phyloP scores from a whole-genome alignment of 2,113 vertebrate species.

The Leptodactylus fuscus region DNA sequence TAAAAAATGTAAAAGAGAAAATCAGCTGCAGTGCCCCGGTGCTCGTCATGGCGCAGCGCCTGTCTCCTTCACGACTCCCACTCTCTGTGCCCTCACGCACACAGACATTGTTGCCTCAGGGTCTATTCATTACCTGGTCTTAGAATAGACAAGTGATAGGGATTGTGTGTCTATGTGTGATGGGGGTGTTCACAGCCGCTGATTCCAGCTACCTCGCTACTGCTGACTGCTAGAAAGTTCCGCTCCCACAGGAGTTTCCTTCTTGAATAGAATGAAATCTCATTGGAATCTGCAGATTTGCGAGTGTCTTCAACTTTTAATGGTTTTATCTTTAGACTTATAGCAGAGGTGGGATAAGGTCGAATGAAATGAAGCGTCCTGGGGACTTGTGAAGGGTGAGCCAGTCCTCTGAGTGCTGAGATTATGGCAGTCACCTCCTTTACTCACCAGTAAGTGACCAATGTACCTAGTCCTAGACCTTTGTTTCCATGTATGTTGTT shows the following conservation, averaged over 20 bases:
- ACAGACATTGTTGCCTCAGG: constrained; percentile 23
- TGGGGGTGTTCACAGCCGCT: background rate
- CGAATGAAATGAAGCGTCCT: background rate
- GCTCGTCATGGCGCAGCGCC: background rate
- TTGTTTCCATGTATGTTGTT: too few relatives aligned
- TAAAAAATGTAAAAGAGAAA: background rate
- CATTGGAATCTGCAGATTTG: constrained; percentile 8
- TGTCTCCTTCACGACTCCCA: background rate
- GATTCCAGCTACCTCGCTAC: background rate
- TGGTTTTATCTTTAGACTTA: constrained; percentile 10
- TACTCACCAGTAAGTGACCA: background rate
- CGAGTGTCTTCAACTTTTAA: constrained; percentile 34
- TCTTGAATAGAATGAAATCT: background rate
- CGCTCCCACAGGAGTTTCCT: constrained; percentile 36
- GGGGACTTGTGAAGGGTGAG: background rate
- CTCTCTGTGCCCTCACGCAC: constrained; percentile 31
- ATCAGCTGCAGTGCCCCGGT: background rate
- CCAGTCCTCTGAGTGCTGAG: too few relatives aligned
- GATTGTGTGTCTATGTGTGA: background rate
- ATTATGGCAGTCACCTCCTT: background rate
- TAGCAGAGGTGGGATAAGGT: background rate
- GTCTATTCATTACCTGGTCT: constrained; percentile 31
- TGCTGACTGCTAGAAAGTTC: constrained; percentile 27
- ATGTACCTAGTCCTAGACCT: too few relatives aligned
- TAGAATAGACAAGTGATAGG: constrained; percentile 1